Conservation (phyloP, 2,797 vertebrate genomes). For the Gymnocypris eckloni region DNA sequence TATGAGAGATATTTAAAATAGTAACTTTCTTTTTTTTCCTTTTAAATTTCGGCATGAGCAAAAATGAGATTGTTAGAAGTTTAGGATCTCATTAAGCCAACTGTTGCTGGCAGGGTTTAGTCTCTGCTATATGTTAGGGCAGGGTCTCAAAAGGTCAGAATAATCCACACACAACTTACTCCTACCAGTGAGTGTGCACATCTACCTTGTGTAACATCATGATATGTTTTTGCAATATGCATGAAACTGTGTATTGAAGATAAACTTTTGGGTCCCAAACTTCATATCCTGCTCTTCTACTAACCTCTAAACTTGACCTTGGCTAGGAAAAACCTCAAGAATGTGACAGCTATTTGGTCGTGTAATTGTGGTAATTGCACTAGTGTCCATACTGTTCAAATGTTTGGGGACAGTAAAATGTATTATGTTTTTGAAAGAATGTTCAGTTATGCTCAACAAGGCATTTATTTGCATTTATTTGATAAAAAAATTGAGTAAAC, state of each 20-base stretch:
- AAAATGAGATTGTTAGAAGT: background rate
- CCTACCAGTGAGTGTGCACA: background rate
- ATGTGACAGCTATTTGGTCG: background rate
- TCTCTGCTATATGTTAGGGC: background rate
- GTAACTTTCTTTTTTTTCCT: too few species aligned
- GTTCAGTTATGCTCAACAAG: background rate
- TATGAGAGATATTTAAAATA: too few species aligned
- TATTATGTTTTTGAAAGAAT: background rate
- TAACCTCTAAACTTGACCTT: background rate
- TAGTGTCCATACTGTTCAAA: background rate
- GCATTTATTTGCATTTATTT: background rate
- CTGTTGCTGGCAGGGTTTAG: background rate
- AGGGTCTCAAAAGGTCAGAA: slow-evolving; percentile 9
- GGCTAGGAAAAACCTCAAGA: background rate
- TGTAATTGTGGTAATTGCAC: background rate
- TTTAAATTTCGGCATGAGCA: background rate
- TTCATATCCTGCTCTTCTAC: background rate
- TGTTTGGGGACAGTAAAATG: background rate
- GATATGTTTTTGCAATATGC: background rate
- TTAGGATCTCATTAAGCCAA: background rate
- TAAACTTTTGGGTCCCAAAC: background rate
- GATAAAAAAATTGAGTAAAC: background rate
- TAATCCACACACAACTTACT: background rate
- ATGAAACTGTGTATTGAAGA: background rate
- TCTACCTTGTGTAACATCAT: background rate